Percentiles rank a stretch among this genome's conserved stretches.
Conservation (phyloP, 1,140 invertebrate species). For the Papilio glaucus region DNA sequence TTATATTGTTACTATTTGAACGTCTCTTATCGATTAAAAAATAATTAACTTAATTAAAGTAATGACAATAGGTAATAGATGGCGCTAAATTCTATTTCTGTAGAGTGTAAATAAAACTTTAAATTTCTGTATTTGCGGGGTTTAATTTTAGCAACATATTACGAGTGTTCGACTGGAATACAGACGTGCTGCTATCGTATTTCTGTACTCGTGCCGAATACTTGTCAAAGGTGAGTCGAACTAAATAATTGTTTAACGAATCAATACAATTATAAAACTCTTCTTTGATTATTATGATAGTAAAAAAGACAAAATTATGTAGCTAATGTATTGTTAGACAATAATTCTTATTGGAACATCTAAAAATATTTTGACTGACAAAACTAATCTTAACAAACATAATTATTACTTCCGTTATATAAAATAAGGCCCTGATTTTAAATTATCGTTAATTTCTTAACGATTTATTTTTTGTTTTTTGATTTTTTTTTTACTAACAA, state of each 20-base stretch:
- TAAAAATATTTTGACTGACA: neutral
- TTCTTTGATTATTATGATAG: neutral
- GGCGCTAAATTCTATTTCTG: constrained; percentile 6
- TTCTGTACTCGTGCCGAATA: constrained; percentile 5
- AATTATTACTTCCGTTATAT: neutral
- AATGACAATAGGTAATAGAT: neutral
- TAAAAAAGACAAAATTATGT: neutral
- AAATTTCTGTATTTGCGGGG: constrained; percentile 2
- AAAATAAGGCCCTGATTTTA: neutral
- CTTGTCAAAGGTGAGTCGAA: constrained; percentile 17
- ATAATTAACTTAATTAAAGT: neutral
- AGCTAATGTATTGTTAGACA: neutral
- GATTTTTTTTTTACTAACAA: neutral
- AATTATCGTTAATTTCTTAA: neutral
- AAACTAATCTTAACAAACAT: neutral
- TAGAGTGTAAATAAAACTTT: constrained; percentile 14
- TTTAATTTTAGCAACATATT: constrained; percentile 34
- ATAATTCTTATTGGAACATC: neutral
- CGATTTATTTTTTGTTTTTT: neutral
- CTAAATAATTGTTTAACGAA: neutral
- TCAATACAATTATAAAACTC: neutral
- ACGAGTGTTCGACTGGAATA: neutral
- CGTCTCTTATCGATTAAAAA: neutral
- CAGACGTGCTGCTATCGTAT: constrained; percentile 3
- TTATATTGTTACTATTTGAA: too few relatives aligned